These are phyloP conservation scores for Drosophila repletoides DNA, from an alignment of 1,140 invertebrate genomes.

Conservation along the genomic window DNA sequence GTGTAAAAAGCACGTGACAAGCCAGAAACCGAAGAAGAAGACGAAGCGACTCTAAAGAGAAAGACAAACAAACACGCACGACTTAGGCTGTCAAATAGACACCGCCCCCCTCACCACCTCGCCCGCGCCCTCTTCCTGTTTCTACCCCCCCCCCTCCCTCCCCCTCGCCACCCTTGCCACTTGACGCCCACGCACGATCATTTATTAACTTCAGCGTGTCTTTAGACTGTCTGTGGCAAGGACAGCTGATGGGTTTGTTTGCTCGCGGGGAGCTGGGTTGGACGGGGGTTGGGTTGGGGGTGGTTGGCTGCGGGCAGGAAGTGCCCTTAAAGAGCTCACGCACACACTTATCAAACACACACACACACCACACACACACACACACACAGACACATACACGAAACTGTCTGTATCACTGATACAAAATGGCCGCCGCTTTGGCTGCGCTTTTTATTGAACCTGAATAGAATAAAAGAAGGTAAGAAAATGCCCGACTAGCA, in stretches of 20 bases:
- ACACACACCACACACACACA: not conserved
- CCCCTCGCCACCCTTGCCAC: not conserved
- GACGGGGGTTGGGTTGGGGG: not conserved
- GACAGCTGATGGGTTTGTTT: conserved; percentile 18
- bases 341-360: conserved; percentile 27
- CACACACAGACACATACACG: not conserved
- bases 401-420: not conserved
- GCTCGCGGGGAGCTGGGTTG: not conserved
- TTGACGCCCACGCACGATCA: conserved; percentile 50
- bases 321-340: conserved; percentile 57
- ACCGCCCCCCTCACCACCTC: not conserved
- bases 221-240: conserved; percentile 51
- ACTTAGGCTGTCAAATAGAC: conserved; percentile 41
- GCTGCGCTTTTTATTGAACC: conserved; percentile 32
- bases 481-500: too few species aligned
- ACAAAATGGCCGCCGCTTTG: conserved; percentile 8
- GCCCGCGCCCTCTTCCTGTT: too few species aligned
- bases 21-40: too few species aligned
- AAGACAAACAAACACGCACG: conserved; percentile 69
- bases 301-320: conserved; percentile 47
- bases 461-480: conserved; percentile 23
- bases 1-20: conserved; percentile 46
- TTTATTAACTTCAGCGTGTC: conserved; percentile 63
- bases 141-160: not conserved
- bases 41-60: conserved; percentile 34